phyloP scores from a whole-genome alignment of 1,140 invertebrate genomes.

The Agrilus planipennis region DNA sequence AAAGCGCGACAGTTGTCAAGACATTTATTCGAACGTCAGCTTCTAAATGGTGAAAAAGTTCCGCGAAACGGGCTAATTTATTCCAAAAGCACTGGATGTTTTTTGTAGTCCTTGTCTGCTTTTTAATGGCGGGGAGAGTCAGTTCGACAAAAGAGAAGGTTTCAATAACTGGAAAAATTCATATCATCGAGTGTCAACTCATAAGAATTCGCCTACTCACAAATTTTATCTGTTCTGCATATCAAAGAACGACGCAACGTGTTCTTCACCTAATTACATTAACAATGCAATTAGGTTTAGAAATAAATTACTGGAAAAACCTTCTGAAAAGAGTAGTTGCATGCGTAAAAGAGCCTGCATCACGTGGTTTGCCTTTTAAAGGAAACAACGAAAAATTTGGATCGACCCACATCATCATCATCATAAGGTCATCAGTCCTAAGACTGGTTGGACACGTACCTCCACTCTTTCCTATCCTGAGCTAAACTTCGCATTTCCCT shows the following conservation, averaged over 20 bases:
- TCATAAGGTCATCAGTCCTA: too few relatives aligned
- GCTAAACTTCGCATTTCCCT: too few relatives aligned
- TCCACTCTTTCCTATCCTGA: too few relatives aligned
- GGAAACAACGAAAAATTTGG: slow-evolving; percentile 19
- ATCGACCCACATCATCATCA: background rate
- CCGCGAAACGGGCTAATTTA: background rate
- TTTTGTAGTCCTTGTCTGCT: background rate
- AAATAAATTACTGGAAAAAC: slow-evolving; percentile 19
- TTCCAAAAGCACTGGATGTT: background rate
- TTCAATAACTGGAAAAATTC: slow-evolving; percentile 2
- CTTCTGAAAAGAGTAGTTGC: slow-evolving; percentile 20
- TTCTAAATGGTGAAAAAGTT: too few relatives aligned
- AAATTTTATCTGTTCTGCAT: background rate
- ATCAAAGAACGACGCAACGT: background rate
- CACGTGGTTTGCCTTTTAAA: slow-evolving; percentile 15
- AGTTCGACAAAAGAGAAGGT: background rate
- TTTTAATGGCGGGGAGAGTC: background rate
- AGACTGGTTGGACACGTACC: too few relatives aligned
- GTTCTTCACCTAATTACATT: slow-evolving; percentile 10
- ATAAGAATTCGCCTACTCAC: background rate
- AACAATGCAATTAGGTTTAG: slow-evolving; percentile 20
- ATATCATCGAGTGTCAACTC: background rate
- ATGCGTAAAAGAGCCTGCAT: slow-evolving; percentile 16
- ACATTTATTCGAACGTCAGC: slow-evolving; percentile 1
- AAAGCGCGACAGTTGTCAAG: background rate